Evolutionary conservation across 2,797 vertebrate species (phyloP), one percentile per base, ranked within the genome.

Genomic region (Tinamus major): DNA sequence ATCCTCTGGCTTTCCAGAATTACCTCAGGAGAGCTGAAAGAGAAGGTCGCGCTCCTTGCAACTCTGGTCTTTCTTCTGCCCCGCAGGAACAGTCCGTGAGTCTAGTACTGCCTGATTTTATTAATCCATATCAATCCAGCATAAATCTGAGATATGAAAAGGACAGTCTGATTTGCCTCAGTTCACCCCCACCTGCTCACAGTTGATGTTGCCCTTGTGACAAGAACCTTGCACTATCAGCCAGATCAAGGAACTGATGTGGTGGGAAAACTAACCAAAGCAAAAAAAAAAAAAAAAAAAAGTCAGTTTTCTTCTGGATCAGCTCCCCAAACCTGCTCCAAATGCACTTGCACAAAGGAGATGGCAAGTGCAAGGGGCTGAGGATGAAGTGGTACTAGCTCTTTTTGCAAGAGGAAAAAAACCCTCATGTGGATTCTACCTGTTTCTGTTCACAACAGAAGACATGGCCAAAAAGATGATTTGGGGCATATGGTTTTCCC

Each of bases 371-470:
- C 58, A 77, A 78, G 21, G 1, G 2, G 33, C 9, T 79, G 42
- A 83, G 10, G 33, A n/a, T 12, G 74, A 39, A 55, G 8, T 55
- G 27, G 15, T 55, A 31, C 27, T 17, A 31, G 51, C 27, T 55
- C 51, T 31, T 55, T 31, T 55, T 55, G 51, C 27, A 55, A 55
- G 27, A 55, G 51, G 29, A 31, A 55, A 51, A 55, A 55, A 31
- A 17, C 1, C 9, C 24, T 24, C 56, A 8, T 0, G 0, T 2
- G 5, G 59, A 67, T 17, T 23, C 58, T 67, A 20, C 16, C 46
- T 13, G 46, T 59, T 82, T 85, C 71, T 75, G 26, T 53, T 53
- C 53, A 24, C 26, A 44, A 27, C 33, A 71, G 59, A 80, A 64
- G 42, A 72, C 61, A 39, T 58, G 24, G 42, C 27, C 44, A 55